Base-by-base conservation (phyloP, 2,888 invertebrate genomes). In the Eupithecia tripunctaria region DNA sequence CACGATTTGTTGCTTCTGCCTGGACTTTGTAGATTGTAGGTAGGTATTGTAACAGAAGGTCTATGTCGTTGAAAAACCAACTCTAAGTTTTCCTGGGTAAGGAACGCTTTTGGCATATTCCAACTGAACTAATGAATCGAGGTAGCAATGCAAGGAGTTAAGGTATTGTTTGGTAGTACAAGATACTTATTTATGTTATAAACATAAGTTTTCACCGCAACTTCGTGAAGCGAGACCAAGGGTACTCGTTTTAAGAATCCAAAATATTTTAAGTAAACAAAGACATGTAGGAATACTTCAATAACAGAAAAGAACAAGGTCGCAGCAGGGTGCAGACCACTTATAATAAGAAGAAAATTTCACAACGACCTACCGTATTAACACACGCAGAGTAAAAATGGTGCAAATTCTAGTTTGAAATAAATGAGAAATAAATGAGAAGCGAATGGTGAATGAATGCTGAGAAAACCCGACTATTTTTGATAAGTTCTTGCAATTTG, bases 1-100 rank as follows among this genome's bases (percentile, higher is more conserved):
- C 51, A 14, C 67, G 59, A 68, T 41, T 38, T 68, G 67, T 27
- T 66, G 67, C 64, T 38, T 64, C 12, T 64, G 63, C 63, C 38
- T 64, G 64, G 62, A 63, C 18, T 60, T 15, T 29, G 29, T 29
- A 60, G 60, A 60, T 15, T 59, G 15, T 29, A 60, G 60, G 21
- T 56, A 56, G 25, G 56, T 25, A 25, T 12, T 25, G 25, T 29
- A 60, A 60, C 60, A 60, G 29, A 7, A 60, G 56, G 12, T 56
- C 25, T 60, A 27, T 59, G 29, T 60, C 18, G 18, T 60, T 60
- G 18, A 7, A 29, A 29, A 60, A 60, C 15, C 7, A 29, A 29
- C 29, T 29, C 29, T 60, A 60, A 51, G 18, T 60, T 29, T 18
- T 29, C 8, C 29, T 60, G 2, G 60, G 6, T 60, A 60, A 60